Evolutionary conservation across 2,797 vertebrate species (phyloP).

Genomic region (Rhinogobio ventralis): DNA sequence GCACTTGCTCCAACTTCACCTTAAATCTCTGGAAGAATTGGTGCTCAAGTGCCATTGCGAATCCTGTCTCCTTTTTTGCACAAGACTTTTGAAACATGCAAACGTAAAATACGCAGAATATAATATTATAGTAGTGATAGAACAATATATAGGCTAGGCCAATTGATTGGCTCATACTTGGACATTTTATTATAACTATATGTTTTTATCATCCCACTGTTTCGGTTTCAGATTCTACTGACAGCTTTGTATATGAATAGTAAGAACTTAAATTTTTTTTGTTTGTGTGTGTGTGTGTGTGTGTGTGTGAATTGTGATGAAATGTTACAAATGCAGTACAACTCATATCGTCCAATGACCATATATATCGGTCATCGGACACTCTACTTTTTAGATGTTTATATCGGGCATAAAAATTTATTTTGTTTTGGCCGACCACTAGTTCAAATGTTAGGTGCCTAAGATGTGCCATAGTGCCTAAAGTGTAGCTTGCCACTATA

Average conservation of each 20-base stretch:
- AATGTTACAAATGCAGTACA: background rate
- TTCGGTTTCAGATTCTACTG: background rate
- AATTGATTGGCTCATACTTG: background rate
- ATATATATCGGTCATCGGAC: background rate
- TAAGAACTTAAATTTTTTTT: background rate
- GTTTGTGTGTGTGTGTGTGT: background rate
- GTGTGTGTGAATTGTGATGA: constrained; percentile 2
- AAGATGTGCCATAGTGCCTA: constrained; percentile 2
- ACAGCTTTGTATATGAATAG: constrained; percentile 2
- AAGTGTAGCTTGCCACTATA: constrained; percentile 20
- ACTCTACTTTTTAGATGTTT: background rate
- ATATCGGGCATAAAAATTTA: background rate
- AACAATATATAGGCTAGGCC: background rate
- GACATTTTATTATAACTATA: background rate
- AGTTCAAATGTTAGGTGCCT: background rate
- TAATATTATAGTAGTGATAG: background rate
- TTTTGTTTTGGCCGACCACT: background rate
- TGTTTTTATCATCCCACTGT: background rate
- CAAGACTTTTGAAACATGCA: constrained; percentile 4
- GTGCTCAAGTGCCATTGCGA: background rate
- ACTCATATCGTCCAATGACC: background rate
- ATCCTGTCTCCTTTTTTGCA: background rate
- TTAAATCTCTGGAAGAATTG: background rate
- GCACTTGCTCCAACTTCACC: background rate
- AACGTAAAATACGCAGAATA: background rate